A percentile compares a stretch with the other conserved stretches of the same genome.
These are phyloP conservation scores for Ammodytes marinus DNA, from an alignment of 2,113 vertebrate genomes.

Conservation along the genomic window DNA sequence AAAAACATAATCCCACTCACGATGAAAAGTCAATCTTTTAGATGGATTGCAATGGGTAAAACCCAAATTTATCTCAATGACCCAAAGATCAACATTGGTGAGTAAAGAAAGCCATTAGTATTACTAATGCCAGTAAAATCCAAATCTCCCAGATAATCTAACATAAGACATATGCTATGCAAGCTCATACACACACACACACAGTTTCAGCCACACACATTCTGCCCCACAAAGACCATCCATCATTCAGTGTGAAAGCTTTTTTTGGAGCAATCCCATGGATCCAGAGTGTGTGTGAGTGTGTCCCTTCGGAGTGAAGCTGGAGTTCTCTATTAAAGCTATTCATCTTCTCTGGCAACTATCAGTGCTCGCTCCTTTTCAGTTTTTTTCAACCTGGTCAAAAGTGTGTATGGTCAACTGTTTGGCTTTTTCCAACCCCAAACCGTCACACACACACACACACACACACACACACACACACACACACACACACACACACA, in stretches of 20 bases:
- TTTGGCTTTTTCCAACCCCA: slow-evolving; percentile 44
- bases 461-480: slow-evolving; percentile 20
- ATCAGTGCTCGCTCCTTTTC: slow-evolving; percentile 50
- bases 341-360: slow-evolving; percentile 70
- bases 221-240: slow-evolving; percentile 41
- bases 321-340: slow-evolving; percentile 72
- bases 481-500: slow-evolving; percentile 5
- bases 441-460: slow-evolving; percentile 30
- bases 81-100: neutral
- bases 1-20: neutral
- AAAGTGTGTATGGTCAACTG: slow-evolving; percentile 58
- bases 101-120: slow-evolving; percentile 6
- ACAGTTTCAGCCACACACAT: slow-evolving; percentile 30
- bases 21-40: neutral
- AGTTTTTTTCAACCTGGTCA: slow-evolving; percentile 43
- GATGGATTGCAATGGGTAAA: neutral
- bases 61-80: neutral
- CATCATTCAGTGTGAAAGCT: slow-evolving; percentile 52
- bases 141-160: slow-evolving; percentile 33
- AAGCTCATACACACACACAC: slow-evolving; percentile 6
- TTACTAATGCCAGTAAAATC: neutral
- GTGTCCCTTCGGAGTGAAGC: slow-evolving; percentile 40
- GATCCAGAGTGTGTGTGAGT: slow-evolving; percentile 52
- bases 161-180: slow-evolving; percentile 5
- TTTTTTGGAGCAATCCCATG: slow-evolving; percentile 56